phyloP scores from a whole-genome alignment of 2,113 vertebrate genomes.

The Callipepla californica region DNA sequence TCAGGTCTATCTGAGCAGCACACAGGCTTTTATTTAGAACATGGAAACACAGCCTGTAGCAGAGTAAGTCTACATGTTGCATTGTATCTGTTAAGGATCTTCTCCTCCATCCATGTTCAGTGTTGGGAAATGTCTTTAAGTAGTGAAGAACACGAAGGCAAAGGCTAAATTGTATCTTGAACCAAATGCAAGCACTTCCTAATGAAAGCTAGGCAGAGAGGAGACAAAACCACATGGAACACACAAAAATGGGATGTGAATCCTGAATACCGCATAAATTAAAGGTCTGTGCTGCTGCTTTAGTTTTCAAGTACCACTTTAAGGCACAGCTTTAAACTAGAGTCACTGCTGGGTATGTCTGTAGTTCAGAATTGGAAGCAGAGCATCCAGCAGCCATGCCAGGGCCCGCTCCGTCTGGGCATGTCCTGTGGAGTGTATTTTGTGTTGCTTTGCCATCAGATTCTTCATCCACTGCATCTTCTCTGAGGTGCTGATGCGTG shows the following conservation, averaged over 20 bases:
- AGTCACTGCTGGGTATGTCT: background rate
- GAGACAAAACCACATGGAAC: background rate
- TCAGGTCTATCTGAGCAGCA: background rate
- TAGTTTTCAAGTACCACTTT: background rate
- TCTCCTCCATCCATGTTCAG: background rate
- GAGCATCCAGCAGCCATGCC: background rate
- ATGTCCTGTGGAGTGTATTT: background rate
- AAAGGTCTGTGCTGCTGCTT: background rate
- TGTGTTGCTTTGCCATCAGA: background rate
- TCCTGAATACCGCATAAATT: background rate
- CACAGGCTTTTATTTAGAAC: background rate
- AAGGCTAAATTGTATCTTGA: background rate
- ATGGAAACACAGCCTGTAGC: background rate
- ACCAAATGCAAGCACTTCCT: background rate
- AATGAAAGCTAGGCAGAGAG: background rate
- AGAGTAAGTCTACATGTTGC: background rate
- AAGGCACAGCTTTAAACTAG: background rate
- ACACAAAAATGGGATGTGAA: background rate
- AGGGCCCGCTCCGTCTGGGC: background rate
- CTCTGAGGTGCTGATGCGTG: fast-evolving
- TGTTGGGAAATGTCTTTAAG: background rate
- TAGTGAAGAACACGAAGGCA: background rate
- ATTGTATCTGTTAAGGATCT: background rate
- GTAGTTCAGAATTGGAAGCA: background rate
- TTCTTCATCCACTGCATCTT: background rate